Conservation (phyloP, 2,797 vertebrate species). For the Sparidentex hasta region DNA sequence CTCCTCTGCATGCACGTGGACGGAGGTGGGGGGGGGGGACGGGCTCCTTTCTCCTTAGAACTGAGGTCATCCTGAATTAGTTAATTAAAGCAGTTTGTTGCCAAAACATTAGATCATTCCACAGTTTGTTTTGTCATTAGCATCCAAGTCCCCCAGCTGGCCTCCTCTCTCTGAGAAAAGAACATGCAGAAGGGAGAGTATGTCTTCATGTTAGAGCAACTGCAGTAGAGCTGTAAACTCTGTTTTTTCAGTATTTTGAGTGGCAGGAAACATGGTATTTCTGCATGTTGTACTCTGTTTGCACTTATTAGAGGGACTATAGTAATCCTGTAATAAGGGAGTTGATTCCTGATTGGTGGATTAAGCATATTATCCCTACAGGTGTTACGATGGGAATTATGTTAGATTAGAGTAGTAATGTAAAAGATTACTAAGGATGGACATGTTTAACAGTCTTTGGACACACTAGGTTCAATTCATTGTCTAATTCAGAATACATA, state of each 20-base stretch:
- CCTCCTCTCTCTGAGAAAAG: conserved; percentile 28
- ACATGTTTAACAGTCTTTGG: not conserved
- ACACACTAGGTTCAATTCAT: not conserved
- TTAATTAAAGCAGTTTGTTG: conserved; percentile 78
- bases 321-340: not conserved
- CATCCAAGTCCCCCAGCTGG: conserved; percentile 44
- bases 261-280: not conserved
- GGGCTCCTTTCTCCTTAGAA: conserved; percentile 42
- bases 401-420: not conserved
- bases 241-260: not conserved
- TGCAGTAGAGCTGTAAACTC: conserved; percentile 2
- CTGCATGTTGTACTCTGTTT: not conserved
- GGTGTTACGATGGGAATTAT: not conserved
- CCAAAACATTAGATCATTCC: conserved; percentile 79
- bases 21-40: conserved; percentile 7
- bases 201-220: conserved; percentile 4
- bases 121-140: conserved; percentile 71
- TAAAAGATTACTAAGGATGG: not conserved
- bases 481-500: conserved; percentile 1
- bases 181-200: conserved; percentile 32
- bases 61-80: conserved; percentile 71
- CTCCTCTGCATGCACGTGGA: conserved; percentile 46
- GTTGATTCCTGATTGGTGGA: not conserved
- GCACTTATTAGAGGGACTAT: not conserved
- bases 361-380: conserved; percentile 3